Base-by-base conservation (phyloP, 2,888 invertebrate species). In the Tortrix viridana region DNA sequence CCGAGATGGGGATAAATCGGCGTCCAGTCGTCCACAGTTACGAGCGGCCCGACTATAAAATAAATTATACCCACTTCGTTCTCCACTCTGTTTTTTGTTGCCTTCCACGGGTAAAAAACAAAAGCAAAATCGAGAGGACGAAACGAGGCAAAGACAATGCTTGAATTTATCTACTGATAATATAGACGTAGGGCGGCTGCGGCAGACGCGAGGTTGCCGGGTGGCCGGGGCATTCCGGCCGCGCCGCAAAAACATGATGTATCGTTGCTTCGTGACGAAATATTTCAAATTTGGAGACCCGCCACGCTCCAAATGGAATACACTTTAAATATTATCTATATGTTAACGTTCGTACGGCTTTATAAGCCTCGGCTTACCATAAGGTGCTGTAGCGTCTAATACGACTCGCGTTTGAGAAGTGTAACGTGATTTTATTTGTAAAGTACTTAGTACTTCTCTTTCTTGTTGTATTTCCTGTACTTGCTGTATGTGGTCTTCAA, bases 131-230 rank as follows among this genome's bases (percentile, higher is more conserved):
- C 83, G 84, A 86, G 88, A 89, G 89, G 88, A 90, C 92, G 90
- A 91, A 89, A 90, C 89, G 90, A 91, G 86, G 88, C 90, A 91
- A 91, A 92, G 92, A 92, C 92, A 91, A 90, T 89, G 90, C 89
- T 88, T 85, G 87, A 91, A 92, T 90, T 90, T 92, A 92, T 92
- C 91, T 91, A 92, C 91, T 90, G 92, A 92, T 92, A 91, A 92
- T 92, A 89, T 92, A 92, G 92, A 91, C 90, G 90, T 90, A 89
- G 88, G 88, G 84, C 83, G 85, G 79, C 81, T 81, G 80, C 84
- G 84, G 86, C 82, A 86, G 88, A 86, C 89, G 82, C 76, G 73
- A 71, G 79, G 88, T 85, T 86, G 85, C 77, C 77, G 77, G 78
- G 88, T 87, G 89, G 89, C 87, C 88, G 82, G 85, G 84, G 85